phyloP scores from a whole-genome alignment of 2,888 invertebrate genomes.

The Gastrophysa polygoni region DNA sequence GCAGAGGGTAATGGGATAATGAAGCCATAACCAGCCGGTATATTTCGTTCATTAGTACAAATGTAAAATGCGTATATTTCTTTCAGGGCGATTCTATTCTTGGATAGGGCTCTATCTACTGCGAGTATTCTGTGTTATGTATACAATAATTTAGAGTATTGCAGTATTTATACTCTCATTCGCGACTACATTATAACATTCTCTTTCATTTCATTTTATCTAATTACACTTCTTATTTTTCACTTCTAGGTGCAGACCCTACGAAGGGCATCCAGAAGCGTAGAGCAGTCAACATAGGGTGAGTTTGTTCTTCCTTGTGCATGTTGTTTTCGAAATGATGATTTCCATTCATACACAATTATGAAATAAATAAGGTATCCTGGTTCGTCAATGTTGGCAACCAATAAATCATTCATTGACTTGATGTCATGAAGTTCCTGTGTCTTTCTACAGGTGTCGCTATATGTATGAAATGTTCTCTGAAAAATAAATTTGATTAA shows the following conservation, averaged over 20 bases:
- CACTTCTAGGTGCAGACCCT: slow-evolving; percentile 75
- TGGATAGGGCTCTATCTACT: neutral
- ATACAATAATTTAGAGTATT: no score
- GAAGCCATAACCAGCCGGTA: neutral
- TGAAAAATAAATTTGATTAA: neutral
- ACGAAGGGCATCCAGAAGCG: slow-evolving; percentile 81
- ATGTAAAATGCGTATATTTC: neutral
- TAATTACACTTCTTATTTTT: slow-evolving; percentile 12
- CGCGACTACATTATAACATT: no score
- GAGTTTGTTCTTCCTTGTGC: slow-evolving; percentile 56
- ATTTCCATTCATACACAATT: neutral
- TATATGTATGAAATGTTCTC: slow-evolving; percentile 5
- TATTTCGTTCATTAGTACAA: neutral
- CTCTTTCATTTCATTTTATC: no score
- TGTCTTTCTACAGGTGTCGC: slow-evolving; percentile 10
- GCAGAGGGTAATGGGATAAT: neutral
- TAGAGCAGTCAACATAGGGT: slow-evolving; percentile 81
- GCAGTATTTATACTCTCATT: no score
- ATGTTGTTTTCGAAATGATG: no score
- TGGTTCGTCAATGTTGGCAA: slow-evolving; percentile 7
- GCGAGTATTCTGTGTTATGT: neutral
- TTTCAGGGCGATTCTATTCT: no score
- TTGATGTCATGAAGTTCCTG: neutral
- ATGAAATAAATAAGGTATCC: slow-evolving; percentile 5
- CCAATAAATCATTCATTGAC: slow-evolving; percentile 11